Evolutionary conservation across 2,113 vertebrate species (phyloP).

Genomic region (Notarius lentiginosus): DNA sequence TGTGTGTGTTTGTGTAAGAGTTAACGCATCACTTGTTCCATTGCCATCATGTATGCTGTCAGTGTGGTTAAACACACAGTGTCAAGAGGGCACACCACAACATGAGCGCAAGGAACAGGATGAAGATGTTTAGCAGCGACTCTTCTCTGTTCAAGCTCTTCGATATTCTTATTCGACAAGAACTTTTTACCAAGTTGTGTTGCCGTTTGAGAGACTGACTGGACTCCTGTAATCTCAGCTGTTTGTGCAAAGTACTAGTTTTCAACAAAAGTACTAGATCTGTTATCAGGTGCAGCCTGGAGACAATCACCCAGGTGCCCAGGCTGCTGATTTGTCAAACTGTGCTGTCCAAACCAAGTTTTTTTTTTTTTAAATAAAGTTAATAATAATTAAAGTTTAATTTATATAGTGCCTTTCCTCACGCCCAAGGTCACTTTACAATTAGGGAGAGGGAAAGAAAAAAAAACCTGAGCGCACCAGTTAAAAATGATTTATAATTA

Average conservation of each 20-base stretch:
- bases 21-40: slow-evolving; percentile 13
- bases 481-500: too few species aligned
- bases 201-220: background rate
- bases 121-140: background rate
- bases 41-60: background rate
- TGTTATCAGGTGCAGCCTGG: background rate
- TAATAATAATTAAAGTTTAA: too few species aligned
- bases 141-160: background rate
- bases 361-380: too few species aligned
- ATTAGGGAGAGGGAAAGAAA: too few species aligned
- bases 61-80: background rate
- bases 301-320: background rate
- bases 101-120: background rate
- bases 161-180: background rate
- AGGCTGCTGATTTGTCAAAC: background rate
- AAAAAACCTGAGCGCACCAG: too few species aligned
- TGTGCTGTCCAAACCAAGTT: too few species aligned
- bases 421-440: too few species aligned
- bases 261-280: background rate
- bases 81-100: background rate
- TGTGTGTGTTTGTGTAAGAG: slow-evolving; percentile 50
- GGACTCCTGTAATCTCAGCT: background rate
- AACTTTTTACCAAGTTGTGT: background rate
- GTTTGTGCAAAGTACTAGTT: background rate
- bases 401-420: too few species aligned